Evolutionary conservation across 2,113 vertebrate species (phyloP), one percentile per base, ranked within the genome.

Genomic region (Malurus cyaneus): DNA sequence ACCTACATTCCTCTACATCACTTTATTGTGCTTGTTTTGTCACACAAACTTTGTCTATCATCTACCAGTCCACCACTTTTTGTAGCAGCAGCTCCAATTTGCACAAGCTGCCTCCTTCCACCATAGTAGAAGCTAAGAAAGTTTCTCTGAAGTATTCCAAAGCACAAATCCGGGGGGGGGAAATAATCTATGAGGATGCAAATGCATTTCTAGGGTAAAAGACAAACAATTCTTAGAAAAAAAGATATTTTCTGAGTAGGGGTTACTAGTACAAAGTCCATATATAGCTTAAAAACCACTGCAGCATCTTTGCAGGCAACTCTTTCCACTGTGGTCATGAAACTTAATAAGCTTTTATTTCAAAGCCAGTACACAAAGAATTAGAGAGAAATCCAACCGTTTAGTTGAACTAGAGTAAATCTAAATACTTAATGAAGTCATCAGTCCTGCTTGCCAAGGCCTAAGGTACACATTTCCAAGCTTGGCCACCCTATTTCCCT

Each of bases 281-380:
- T 94, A 92, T 88, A 73, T 70, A 91, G 94, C 59, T 94, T 67
- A 53, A 77, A 93, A 93, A 14, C 13, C 66, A 82, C 20, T 23
- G 57, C 18, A 88, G 81, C 79, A 73, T 92, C 92, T 93, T 90
- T 47, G 69, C 56, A 86, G 49, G 79, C 93, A 90, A 62, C 67
- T 92, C 78, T 82, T 96, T 66, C 94, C 93, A 70, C 56, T 86
- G 71, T 41, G 79, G 47, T 80, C 64, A 71, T 1, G 5, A 70
- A 83, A 66, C 54, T 91, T 72, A 87, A 29, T 29, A 42, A 94
- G 59, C 87, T 94, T 95, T 88, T 44, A 64, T 77, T 92, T 93
- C 81, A 81, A 82, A 92, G 71, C 36, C 65, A 80, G 59, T 76
- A 91, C 56, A 86, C 70, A 92, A 88, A 89, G 85, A 87, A 85